These are phyloP conservation scores for Gambelia wislizenii DNA, from an alignment of 2,797 vertebrate genomes.

Conservation along the genomic window DNA sequence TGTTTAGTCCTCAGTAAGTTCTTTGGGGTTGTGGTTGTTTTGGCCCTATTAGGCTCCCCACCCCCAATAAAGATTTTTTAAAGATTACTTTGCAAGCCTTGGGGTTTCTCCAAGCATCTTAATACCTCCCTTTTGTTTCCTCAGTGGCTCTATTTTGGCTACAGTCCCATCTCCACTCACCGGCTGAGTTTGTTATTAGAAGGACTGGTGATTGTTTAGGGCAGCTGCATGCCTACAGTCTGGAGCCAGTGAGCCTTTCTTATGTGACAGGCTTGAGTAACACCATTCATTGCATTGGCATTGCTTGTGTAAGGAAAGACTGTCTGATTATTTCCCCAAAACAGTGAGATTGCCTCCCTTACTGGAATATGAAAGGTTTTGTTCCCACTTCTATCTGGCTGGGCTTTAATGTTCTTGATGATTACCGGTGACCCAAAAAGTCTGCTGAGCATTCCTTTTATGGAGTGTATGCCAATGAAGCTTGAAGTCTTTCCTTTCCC, in stretches of 20 bases:
- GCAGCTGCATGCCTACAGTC: not conserved
- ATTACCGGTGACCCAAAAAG: conserved; percentile 76
- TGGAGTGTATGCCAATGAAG: conserved; percentile 69
- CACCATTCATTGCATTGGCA: not conserved
- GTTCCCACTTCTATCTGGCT: conserved; percentile 57
- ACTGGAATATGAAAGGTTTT: conserved; percentile 58
- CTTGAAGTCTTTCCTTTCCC: conserved; percentile 73
- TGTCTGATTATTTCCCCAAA: conserved; percentile 32
- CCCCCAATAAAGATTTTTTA: not conserved
- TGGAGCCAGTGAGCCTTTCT: not conserved
- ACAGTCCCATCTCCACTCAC: not conserved
- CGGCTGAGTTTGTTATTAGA: not conserved
- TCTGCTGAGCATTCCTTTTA: conserved; percentile 70
- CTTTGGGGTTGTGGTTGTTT: not conserved
- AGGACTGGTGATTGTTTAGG: not conserved
- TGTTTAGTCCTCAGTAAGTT: not conserved
- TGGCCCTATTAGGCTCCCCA: not conserved
- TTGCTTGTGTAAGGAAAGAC: conserved; percentile 6
- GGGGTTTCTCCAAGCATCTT: not conserved
- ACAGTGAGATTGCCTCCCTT: conserved; percentile 58
- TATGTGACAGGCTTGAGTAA: conserved; percentile 3
- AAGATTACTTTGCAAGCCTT: no score
- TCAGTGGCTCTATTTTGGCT: not conserved
- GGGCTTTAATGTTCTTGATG: conserved; percentile 71
- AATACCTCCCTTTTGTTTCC: not conserved